Base-by-base conservation (phyloP, 2,797 vertebrate species). In the Oryzias sinensis region DNA sequence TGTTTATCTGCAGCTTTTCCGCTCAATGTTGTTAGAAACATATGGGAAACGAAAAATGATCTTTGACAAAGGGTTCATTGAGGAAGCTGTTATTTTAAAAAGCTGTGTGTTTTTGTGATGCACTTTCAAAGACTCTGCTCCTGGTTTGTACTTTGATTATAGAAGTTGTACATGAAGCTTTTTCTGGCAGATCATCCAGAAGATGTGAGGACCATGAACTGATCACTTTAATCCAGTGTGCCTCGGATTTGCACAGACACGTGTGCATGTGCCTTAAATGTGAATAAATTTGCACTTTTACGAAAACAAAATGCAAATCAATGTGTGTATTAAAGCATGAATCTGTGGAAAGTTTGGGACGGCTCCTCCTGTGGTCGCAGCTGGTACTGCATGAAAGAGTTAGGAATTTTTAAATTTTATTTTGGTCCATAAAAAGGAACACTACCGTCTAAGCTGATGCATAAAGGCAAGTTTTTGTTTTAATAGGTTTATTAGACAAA, bases 261-360 rank as follows among this genome's bases (percentile, higher is more conserved):
- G 52, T 53, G 69, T 60, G 48, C 61, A 40, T 24, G 56, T 79
- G 80, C 80, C 70, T 88, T 70, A 68, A 80, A 81, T 86, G 76
- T 84, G 80, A 87, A 86, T 84, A 59, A 81, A 64, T 62, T 80
- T 86, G 76, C 62, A 86, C 86, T 89, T 61, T 77, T 74, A 86
- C 43, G 13, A 69, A 44, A 25, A 27, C 46, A 65, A 59, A 70
- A 67, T 73, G 33, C 9, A 43, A 81, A 86, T 81, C 66, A 76
- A 88, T 71, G 45, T 5, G 48, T 64, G 42, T 25, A 51, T 73
- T 72, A 53, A 18, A 60, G 49, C 27, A 3, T 0, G 6, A 18
- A 6, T 41, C 15, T 62, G 13, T 11, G 29, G 29, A 18, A 18
- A 6, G 27, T 27, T 37, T 9, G 11, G 9, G 3, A 37, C 20